Base-by-base conservation (phyloP, 2,797 vertebrate genomes). In the Pangasius krempfi region DNA sequence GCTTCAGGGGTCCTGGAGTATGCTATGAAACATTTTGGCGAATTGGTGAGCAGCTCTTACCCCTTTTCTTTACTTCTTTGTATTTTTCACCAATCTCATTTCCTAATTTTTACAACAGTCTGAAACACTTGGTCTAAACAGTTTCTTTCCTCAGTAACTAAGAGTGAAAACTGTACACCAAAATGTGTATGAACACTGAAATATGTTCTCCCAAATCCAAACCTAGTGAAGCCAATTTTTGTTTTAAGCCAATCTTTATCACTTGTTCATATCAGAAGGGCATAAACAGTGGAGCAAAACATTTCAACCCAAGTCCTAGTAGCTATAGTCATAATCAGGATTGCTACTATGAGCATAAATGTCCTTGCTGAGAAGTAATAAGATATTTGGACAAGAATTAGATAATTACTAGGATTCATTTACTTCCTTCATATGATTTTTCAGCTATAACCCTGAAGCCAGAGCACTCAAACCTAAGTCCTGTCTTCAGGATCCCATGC, bases 21-120 rank as follows among this genome's bases (percentile, higher is more conserved):
- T 2, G 99, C 98, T 94, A 99, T 99, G 98, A 99, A 99, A 89
- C 99, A 99, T 94, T 99, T 98, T 87, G 98, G 98, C 66, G 99
- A 99, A 91, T 94, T 99, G 97, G 99, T 99, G 91, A 97, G 98
- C 82, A 94, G 14, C 18, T 79, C 89, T 47, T 85, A 44, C 12
- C 7, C 0, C 30, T 60, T 37, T 14, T 30, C 4, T n/a, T 78
- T 5, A 79, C 50, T 30, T n/a, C 37, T 27, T 7, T 50, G 50
- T 22, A 33, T 10, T 52, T 52, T 52, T n/a, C 70, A 73, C 70
- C 70, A 12, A 22, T 22, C 40, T 75, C 27, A 58, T 80, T 80
- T 25, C 18, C 30, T 58, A 10, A 58, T 50, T 64, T 54, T 62
- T 47, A 25, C 3, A 44, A 12, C 78, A n/a, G 22, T 60, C 33